A percentile compares a stretch with the other conserved stretches of the same genome.
Evolutionary conservation across 2,797 vertebrate species (phyloP).

Genomic region (Pipistrellus pipistrellus): DNA sequence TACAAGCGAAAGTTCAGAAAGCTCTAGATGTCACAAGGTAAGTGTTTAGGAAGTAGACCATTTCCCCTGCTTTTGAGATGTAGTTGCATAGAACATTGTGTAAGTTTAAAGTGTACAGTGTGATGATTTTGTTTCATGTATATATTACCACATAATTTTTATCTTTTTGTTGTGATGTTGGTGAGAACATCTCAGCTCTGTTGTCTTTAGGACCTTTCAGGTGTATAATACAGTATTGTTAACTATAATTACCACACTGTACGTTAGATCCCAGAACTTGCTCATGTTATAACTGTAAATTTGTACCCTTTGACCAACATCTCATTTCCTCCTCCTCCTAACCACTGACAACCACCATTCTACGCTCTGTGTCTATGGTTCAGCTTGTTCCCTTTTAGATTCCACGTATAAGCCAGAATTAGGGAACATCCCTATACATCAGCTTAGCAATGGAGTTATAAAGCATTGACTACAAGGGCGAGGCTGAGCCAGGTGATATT

Average conservation of each 20-base stretch:
- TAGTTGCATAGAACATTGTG: neutral
- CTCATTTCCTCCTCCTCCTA: neutral
- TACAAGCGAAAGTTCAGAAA: slow-evolving; percentile 98
- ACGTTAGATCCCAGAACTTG: neutral
- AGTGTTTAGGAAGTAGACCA: neutral
- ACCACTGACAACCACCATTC: neutral
- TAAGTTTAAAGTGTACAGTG: neutral
- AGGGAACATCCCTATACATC: neutral
- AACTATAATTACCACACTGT: neutral
- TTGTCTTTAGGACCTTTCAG: neutral
- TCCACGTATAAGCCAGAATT: neutral
- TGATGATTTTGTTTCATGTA: neutral
- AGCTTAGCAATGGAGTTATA: neutral
- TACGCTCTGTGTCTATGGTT: neutral
- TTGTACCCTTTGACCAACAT: neutral
- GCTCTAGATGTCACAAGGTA: slow-evolving; percentile 97
- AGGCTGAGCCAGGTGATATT: neutral
- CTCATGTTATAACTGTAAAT: neutral
- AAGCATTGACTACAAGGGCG: neutral
- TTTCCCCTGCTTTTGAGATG: neutral
- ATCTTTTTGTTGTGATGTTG: neutral
- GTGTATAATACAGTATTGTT: neutral
- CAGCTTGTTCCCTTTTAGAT: neutral
- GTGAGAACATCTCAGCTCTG: neutral
- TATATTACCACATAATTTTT: neutral